These are phyloP conservation scores for Anas flavirostris DNA, from an alignment of 2,797 vertebrate species.

Conservation along the genomic window DNA sequence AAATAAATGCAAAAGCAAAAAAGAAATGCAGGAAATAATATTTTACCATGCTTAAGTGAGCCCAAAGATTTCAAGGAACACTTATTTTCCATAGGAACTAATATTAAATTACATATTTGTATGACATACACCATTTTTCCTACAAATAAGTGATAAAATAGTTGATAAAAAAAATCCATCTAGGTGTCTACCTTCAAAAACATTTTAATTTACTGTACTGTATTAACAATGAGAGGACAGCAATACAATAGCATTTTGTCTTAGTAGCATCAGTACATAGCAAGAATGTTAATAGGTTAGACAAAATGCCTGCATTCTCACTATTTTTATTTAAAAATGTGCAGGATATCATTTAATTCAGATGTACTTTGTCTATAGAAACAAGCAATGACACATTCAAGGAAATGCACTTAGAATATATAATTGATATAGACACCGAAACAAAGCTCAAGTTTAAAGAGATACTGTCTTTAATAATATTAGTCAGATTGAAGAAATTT, in stretches of 20 bases:
- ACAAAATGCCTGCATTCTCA: neutral
- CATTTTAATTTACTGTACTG: neutral
- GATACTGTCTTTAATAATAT: constrained; percentile 67
- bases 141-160: neutral
- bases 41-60: neutral
- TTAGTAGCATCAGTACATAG: neutral
- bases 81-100: neutral
- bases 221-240: neutral
- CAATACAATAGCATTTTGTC: neutral
- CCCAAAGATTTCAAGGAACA: neutral
- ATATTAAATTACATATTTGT: neutral
- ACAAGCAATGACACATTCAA: constrained; percentile 14
- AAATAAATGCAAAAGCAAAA: neutral
- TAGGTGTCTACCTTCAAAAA: neutral
- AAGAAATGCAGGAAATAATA: neutral
- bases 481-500: constrained; percentile 66
- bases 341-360: neutral
- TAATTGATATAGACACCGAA: constrained; percentile 51
- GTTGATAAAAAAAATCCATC: neutral
- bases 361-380: neutral
- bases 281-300: neutral
- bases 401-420: constrained; percentile 47
- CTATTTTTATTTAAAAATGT: neutral
- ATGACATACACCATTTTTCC: neutral
- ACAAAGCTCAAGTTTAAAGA: constrained; percentile 62